Evolutionary conservation across 2,113 vertebrate genomes (phyloP), one percentile per base, ranked within the genome.

Genomic region (Gymnobelideus leadbeateri): DNA sequence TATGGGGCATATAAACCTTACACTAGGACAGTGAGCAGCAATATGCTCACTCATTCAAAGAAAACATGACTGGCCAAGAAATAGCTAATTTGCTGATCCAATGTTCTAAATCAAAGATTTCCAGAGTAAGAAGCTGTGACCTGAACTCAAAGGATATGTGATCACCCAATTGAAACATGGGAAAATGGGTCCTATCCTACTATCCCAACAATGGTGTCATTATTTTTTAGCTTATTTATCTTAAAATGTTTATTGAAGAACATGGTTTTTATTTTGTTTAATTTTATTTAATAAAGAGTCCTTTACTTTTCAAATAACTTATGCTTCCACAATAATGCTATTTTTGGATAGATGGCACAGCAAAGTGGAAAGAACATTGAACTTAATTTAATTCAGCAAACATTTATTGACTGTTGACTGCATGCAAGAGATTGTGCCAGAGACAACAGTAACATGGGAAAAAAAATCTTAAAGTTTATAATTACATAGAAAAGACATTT

Each of bases 251-350:
- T 92, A 47, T 49, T 90, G 4, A 54, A 51, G 0, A 68, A 37
- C 10, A 43, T 19, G 24, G 68, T 84, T 51, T 57, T 47, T 95
- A 47, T 94, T 77, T 7, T 84, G n/a, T 92, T 47, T 91, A 24
- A 95, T 49, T 91, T 92, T 77, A 90, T 24, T 43, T 89, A 43
- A n/a, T 46, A 50, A 53, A 89, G 0, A 53, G 10, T 89, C 14
- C 54, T 95, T 93, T 92, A 46, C 14, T 46, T 93, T 68, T 90
- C 31, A 95, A 94, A 92, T 8, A 53, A 92, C 21, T 47, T 14
- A 19, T 51, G 26, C 23, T n/a, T 1, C 1, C 26, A 25, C 2
- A 68, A 1, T 43, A 50, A 93, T 47, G 51, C 93, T 55, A n/a
- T 92, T 91, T 93, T 51, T 46, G 51, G 8, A 51, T 51, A 61